Evolutionary conservation across 2,113 vertebrate species (phyloP).

Genomic region (Apaloderma vittatum): DNA sequence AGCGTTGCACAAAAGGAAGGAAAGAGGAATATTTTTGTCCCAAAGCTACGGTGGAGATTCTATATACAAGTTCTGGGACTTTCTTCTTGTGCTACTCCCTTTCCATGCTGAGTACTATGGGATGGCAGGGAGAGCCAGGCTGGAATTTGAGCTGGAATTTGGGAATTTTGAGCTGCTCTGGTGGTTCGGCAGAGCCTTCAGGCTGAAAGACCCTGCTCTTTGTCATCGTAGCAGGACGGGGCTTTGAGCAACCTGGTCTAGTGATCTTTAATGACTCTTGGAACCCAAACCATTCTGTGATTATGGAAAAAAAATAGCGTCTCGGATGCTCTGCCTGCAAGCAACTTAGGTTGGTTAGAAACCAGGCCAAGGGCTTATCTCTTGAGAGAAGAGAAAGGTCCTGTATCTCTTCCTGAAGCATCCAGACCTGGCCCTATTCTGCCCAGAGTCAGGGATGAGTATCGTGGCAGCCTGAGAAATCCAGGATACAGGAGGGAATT

Average conservation of each 20-base stretch:
- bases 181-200: not conserved
- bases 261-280: no score
- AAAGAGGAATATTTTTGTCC: not conserved
- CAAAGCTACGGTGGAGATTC: not conserved
- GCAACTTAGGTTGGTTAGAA: not conserved
- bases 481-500: not conserved
- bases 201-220: not conserved
- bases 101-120: not conserved
- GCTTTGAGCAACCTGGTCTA: no score
- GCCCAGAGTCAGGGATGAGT: no score
- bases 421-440: not conserved
- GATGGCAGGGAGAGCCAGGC: not conserved
- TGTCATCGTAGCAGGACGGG: not conserved
- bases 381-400: not conserved
- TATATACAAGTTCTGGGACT: not conserved
- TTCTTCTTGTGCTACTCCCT: not conserved
- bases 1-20: not conserved
- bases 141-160: not conserved
- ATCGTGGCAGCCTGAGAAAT: not conserved
- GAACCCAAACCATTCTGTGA: no score
- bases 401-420: not conserved
- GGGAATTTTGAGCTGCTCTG: not conserved
- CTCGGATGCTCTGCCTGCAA: no score
- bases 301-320: no score
- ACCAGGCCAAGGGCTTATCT: not conserved